A percentile compares a stretch with the other conserved stretches of the same genome.
Conservation (phyloP, 2,797 vertebrate species). For the Fistularia commersonii region DNA sequence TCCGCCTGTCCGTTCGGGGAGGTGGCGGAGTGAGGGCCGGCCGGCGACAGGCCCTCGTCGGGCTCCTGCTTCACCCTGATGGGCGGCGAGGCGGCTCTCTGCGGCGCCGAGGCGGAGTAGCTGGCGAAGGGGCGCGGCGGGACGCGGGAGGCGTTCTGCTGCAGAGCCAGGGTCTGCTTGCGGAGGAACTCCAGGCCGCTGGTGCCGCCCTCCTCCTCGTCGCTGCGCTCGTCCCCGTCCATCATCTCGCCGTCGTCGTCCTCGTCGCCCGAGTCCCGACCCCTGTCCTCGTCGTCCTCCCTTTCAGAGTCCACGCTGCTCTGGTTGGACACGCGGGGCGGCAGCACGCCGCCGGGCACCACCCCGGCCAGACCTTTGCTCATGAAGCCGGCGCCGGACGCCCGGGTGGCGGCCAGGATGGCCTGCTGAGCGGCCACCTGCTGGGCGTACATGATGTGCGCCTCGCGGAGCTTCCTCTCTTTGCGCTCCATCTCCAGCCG, state of each 20-base stretch:
- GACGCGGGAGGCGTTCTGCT: constrained; percentile 65
- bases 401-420: constrained; percentile 79
- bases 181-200: constrained; percentile 78
- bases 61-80: constrained; percentile 79
- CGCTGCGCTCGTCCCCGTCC: constrained; percentile 82
- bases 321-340: constrained; percentile 73
- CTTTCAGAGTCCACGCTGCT: constrained; percentile 81
- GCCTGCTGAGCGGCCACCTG: constrained; percentile 86
- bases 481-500: constrained; percentile 87
- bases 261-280: constrained; percentile 68
- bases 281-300: constrained; percentile 73
- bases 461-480: constrained; percentile 83
- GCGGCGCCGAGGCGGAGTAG: constrained; percentile 58
- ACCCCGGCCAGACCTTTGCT: constrained; percentile 69
- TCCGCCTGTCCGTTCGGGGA: constrained; percentile 77
- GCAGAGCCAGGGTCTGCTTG: constrained; percentile 78
- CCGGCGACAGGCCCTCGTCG: constrained; percentile 79
- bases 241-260: constrained; percentile 75
- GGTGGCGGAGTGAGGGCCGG: constrained; percentile 62
- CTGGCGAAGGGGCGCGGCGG: constrained; percentile 54
- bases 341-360: constrained; percentile 42
- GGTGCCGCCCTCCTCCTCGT: constrained; percentile 68
- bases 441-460: constrained; percentile 86
- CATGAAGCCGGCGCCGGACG: constrained; percentile 72
- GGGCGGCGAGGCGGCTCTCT: constrained; percentile 62